Evolutionary conservation across 2,113 vertebrate genomes (phyloP), one percentile per base, ranked within the genome.

Genomic region (Rhagologus leucostigma): DNA sequence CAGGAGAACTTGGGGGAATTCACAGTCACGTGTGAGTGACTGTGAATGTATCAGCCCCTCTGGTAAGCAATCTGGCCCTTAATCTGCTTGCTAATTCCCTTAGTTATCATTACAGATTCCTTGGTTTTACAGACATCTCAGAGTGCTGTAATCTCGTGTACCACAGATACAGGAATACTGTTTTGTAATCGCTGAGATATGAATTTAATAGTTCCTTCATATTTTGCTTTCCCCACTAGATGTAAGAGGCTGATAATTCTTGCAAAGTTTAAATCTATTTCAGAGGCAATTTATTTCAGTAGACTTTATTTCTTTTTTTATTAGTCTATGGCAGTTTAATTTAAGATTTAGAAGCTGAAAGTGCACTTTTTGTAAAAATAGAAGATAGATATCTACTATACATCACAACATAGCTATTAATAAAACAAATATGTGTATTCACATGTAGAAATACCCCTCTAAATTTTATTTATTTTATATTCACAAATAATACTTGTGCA

Each of bases 281-380:
- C 89, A 93, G 74, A 93, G 13, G 32, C n/a, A 95, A 89, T 96
- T 93, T 96, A 91, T 95, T 95, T 95, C 70, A 35, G 62, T 47
- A 57, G 70, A 69, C 11, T 93, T 91, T 91, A 78, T 74, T 95
- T 87, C 39, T 74, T 92, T 90, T 92, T 94, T 93, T 93, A 81
- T 90, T 89, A 81, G 46, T 65, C 60, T 24, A 47, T 1, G 0
- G 35, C 60, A 88, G 47, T 90, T 92, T 91, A 84, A 82, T 94
- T 92, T 95, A 92, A 81, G 85, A 86, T 93, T 95, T 93, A 93
- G 83, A 89, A 77, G 47, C 35, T 75, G 68, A 78, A 95, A 87
- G 80, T 47, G 57, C 56, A 84, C 23, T 90, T 96, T 73, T 55
- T 92, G 27, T 81, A 81, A 78, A 93, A 89, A 81, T 23, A 56